Conservation (phyloP, 2,797 vertebrate species). For the Cephalopachus bancanus region DNA sequence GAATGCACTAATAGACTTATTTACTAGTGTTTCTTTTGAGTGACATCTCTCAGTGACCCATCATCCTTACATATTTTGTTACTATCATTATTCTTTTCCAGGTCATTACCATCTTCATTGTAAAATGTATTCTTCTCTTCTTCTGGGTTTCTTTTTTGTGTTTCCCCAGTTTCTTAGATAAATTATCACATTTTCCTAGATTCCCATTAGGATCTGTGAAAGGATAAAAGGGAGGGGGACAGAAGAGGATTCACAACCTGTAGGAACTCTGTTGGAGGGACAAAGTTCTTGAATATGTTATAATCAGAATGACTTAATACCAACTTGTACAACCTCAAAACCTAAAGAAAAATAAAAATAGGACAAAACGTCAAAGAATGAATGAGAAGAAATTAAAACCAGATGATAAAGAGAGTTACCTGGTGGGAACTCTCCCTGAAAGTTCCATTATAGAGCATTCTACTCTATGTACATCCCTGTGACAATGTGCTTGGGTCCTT, state of each 20-base stretch:
- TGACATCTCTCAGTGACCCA: neutral
- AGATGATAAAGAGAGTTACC: neutral
- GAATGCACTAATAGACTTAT: neutral
- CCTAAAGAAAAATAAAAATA: neutral
- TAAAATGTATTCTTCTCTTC: slow-evolving; percentile 41
- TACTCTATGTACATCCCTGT: neutral
- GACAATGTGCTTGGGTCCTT: neutral
- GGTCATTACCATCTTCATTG: neutral
- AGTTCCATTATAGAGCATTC: slow-evolving; percentile 61
- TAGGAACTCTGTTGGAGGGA: neutral
- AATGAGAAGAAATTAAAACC: neutral
- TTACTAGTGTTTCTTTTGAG: neutral
- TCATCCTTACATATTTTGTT: neutral
- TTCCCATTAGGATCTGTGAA: neutral
- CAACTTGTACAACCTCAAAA: neutral
- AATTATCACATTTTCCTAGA: slow-evolving; percentile 16
- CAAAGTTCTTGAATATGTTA: neutral
- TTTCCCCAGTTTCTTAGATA: neutral
- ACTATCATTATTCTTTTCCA: neutral
- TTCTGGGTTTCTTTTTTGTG: neutral
- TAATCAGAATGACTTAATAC: neutral
- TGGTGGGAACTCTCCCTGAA: neutral
- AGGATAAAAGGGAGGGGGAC: neutral
- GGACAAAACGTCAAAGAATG: neutral
- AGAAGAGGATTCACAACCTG: neutral